Percentiles rank a stretch among this genome's conserved stretches.
phyloP scores from a whole-genome alignment of 2,113 vertebrate species.

The Carlito syrichta region DNA sequence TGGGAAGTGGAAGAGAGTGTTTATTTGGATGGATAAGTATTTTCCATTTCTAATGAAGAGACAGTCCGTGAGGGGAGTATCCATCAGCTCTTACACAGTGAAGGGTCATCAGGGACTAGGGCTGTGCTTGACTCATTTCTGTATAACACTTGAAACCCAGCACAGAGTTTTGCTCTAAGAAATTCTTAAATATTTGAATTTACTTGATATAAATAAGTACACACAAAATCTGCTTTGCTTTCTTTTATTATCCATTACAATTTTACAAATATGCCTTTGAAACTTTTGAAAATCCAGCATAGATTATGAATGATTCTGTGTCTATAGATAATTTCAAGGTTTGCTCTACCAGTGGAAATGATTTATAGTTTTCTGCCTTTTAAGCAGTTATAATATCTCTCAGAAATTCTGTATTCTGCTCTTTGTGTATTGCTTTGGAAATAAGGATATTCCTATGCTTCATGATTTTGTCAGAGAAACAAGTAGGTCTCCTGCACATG shows the following conservation, averaged over 20 bases:
- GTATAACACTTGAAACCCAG: background rate
- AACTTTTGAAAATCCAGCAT: background rate
- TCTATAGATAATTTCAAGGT: background rate
- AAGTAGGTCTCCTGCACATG: background rate
- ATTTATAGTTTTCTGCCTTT: background rate
- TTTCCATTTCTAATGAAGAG: background rate
- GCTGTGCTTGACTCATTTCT: background rate
- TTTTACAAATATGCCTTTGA: background rate
- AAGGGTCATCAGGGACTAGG: background rate
- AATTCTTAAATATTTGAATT: background rate
- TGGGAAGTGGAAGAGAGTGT: background rate
- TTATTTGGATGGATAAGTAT: background rate
- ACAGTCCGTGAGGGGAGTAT: background rate
- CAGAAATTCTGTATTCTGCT: background rate
- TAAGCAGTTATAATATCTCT: background rate
- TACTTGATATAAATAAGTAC: background rate
- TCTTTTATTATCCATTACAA: background rate
- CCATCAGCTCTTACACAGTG: background rate
- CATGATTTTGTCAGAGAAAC: conserved; percentile 18
- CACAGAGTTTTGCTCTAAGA: background rate
- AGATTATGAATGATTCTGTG: background rate
- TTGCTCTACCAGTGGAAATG: background rate
- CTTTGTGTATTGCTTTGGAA: background rate
- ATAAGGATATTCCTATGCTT: background rate
- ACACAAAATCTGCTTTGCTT: background rate